Conservation (phyloP, 2,797 vertebrate species). For the Falco naumanni region DNA sequence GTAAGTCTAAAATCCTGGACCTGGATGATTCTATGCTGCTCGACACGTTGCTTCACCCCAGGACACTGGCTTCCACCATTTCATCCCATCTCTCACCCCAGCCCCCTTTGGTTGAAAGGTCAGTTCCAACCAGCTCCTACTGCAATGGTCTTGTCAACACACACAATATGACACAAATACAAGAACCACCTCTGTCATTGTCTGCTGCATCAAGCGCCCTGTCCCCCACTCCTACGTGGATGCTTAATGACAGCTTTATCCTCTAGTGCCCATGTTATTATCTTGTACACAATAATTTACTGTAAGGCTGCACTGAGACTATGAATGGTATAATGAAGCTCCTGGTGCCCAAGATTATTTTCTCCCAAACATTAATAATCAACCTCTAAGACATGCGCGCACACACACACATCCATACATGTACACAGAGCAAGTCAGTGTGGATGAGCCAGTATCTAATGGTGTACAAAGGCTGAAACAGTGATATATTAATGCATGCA, state of each 20-base stretch:
- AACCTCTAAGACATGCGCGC: background rate
- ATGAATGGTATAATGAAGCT: slow-evolving; percentile 32
- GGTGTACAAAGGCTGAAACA: background rate
- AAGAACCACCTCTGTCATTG: background rate
- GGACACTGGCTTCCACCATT: background rate
- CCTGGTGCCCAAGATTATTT: background rate
- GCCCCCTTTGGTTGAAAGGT: background rate
- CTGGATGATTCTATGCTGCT: background rate
- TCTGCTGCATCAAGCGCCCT: background rate
- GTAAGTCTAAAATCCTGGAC: background rate
- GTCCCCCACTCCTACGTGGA: background rate
- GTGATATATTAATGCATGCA: background rate
- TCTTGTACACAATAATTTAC: slow-evolving; percentile 11
- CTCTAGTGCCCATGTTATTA: background rate
- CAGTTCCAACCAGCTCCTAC: background rate
- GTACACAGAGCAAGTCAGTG: background rate
- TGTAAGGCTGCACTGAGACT: background rate
- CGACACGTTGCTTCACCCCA: background rate
- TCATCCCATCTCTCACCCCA: background rate
- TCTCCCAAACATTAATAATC: background rate
- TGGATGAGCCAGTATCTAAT: background rate
- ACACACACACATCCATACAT: background rate
- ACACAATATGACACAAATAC: background rate
- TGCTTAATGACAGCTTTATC: slow-evolving; percentile 26
- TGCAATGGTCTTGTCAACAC: background rate